Evolutionary conservation across 2,113 vertebrate genomes (phyloP).

Genomic region (Myrmecophaga tridactyla): DNA sequence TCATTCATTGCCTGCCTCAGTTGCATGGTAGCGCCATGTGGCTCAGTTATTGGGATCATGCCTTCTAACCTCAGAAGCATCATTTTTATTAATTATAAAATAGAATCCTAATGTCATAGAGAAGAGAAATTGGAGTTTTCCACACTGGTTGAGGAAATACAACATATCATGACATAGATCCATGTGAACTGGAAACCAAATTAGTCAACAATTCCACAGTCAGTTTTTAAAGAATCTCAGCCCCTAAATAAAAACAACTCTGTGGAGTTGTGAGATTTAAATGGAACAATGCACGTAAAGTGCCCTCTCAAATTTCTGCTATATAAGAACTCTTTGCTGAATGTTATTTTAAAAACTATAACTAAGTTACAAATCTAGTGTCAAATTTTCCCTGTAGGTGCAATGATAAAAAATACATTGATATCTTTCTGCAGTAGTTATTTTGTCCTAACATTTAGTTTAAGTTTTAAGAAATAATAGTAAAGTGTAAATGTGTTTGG

Average conservation of each 20-base stretch:
- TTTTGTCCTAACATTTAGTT: background rate
- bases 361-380: background rate
- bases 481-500: background rate
- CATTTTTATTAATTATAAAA: background rate
- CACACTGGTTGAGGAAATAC: background rate
- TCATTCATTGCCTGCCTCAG: background rate
- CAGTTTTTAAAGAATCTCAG: background rate
- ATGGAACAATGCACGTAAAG: background rate
- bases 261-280: background rate
- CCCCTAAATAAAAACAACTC: background rate
- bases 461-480: background rate
- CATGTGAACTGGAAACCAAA: background rate
- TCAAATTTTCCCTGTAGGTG: background rate
- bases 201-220: background rate
- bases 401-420: background rate
- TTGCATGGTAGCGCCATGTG: fast-evolving
- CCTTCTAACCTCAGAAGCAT: background rate
- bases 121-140: background rate
- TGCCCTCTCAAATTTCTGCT: background rate
- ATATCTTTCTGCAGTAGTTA: background rate
- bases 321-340: background rate
- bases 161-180: background rate
- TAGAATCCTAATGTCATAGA: background rate
- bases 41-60: background rate
- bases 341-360: background rate